phyloP scores from a whole-genome alignment of 2,888 invertebrate species.

The Amiota mariae region DNA sequence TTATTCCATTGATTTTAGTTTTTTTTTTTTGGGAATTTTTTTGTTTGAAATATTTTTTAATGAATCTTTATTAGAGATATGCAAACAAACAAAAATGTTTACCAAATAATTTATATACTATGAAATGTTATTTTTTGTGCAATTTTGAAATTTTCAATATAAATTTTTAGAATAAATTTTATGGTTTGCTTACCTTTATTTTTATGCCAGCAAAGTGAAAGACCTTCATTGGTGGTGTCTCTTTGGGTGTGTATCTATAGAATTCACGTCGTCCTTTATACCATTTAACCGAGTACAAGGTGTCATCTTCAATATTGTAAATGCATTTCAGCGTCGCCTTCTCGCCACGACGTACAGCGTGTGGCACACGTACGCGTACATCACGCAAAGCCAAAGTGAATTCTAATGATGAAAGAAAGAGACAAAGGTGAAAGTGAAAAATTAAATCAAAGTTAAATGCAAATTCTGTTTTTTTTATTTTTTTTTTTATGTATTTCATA shows the following conservation, averaged over 20 bases:
- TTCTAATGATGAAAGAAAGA: conserved; percentile 48
- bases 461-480: not conserved
- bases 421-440: conserved; percentile 32
- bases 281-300: conserved; percentile 89
- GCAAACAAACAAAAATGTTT: not conserved
- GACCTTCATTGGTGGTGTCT: conserved; percentile 80
- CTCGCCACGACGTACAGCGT: conserved; percentile 79
- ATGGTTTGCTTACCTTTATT: conserved; percentile 82
- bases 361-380: conserved; percentile 79
- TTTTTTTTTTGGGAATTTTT: too few species aligned
- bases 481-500: not conserved
- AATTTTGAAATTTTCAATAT: not conserved
- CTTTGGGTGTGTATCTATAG: conserved; percentile 85
- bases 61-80: not conserved
- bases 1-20: too few species aligned
- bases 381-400: conserved; percentile 75
- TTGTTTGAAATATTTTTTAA: too few species aligned
- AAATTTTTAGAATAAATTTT: not conserved
- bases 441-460: conserved; percentile 36
- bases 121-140: not conserved
- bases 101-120: not conserved
- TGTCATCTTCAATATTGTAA: conserved; percentile 84
- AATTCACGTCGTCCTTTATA: conserved; percentile 87
- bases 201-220: conserved; percentile 83
- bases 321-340: conserved; percentile 80